Conservation (phyloP, 2,888 invertebrate genomes). For the Platycheirus albimanus region DNA sequence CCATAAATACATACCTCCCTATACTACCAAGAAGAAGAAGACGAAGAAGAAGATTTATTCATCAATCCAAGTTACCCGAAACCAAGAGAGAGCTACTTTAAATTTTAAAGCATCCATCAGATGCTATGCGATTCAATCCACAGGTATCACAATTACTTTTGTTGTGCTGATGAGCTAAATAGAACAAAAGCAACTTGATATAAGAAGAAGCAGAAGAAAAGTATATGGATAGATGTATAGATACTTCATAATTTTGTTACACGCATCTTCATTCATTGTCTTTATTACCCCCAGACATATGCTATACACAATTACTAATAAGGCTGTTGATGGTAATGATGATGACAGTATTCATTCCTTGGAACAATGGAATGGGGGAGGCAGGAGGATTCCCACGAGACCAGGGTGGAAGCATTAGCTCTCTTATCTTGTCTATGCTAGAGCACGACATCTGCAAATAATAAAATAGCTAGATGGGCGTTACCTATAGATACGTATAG, state of each 20-base stretch:
- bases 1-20: constrained; percentile 21
- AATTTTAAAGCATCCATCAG: constrained; percentile 14
- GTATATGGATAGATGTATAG: neutral
- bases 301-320: constrained; percentile 68
- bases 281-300: constrained; percentile 61
- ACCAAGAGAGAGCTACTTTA: constrained; percentile 2
- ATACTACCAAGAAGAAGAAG: no score
- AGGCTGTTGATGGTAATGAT: constrained; percentile 73
- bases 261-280: constrained; percentile 57
- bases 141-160: constrained; percentile 28
- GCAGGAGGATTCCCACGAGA: constrained; percentile 20
- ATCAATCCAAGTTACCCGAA: constrained; percentile 1
- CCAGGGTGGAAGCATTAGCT: no score
- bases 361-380: constrained; percentile 6
- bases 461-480: constrained; percentile 68
- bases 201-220: no score
- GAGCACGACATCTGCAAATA: constrained; percentile 66
- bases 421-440: constrained; percentile 34
- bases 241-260: constrained; percentile 36
- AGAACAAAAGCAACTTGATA: constrained; percentile 14
- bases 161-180: constrained; percentile 27
- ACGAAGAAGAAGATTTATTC: constrained; percentile 55
- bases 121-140: constrained; percentile 22
- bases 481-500: no score
- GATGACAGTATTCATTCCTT: constrained; percentile 74